These are phyloP conservation scores for Diceros bicornis DNA, from an alignment of 2,797 vertebrate species.

Conservation along the genomic window DNA sequence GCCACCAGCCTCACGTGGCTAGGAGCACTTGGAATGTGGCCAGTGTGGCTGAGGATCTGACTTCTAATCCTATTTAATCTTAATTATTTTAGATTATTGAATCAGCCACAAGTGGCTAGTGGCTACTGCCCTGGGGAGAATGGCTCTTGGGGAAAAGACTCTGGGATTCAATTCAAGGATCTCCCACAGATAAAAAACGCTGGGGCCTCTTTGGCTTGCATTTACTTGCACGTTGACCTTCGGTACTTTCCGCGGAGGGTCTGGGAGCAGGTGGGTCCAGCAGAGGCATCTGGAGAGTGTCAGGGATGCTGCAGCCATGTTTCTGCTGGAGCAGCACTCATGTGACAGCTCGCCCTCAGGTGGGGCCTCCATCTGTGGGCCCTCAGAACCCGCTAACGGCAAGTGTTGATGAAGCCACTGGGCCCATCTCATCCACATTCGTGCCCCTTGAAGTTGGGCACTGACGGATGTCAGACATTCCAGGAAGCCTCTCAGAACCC, in stretches of 20 bases:
- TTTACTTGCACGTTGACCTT: neutral
- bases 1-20: neutral
- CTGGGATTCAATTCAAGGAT: no score
- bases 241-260: accelerated
- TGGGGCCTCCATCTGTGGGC: accelerated
- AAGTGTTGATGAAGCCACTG: no score
- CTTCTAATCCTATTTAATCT: neutral
- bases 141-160: neutral
- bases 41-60: neutral
- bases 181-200: neutral
- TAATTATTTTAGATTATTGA: neutral
- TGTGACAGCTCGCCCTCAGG: neutral
- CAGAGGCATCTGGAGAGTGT: accelerated
- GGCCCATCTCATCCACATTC: neutral
- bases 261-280: neutral
- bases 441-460: neutral
- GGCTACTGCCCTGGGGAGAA: accelerated
- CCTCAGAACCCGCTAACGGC: neutral
- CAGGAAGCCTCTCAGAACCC: neutral
- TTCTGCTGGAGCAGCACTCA: no score
- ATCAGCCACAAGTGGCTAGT: neutral
- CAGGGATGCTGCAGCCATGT: accelerated
- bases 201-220: accelerated
- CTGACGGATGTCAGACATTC: neutral
- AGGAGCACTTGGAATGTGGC: accelerated